Evolutionary conservation across 1,140 invertebrate genomes (phyloP).

Genomic region (Gyrodactylus salaris): DNA sequence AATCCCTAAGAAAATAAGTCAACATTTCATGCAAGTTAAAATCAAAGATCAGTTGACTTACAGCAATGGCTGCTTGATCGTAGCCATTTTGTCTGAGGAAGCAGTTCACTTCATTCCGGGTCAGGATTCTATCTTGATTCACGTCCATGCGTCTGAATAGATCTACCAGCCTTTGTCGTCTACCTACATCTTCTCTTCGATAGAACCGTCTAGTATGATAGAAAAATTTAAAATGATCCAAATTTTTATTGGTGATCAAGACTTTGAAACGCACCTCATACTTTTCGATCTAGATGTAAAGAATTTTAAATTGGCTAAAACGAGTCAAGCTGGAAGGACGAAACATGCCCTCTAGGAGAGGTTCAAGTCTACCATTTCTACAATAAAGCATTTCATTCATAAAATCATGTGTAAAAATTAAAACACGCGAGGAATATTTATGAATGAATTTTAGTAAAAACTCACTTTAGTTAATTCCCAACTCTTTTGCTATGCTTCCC

Average conservation of each 20-base stretch:
- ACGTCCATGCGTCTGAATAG: neutral
- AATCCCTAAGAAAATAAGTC: neutral
- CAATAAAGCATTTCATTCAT: too few species aligned
- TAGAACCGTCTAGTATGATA: neutral
- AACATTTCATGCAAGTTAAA: too few species aligned
- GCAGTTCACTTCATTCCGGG: neutral
- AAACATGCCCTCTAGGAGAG: too few species aligned
- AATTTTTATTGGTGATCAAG: neutral
- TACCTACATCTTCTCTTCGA: neutral
- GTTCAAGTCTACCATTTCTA: too few species aligned
- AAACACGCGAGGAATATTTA: too few species aligned
- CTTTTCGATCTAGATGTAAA: neutral
- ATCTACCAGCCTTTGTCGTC: neutral
- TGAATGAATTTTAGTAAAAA: too few species aligned
- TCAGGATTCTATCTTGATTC: neutral
- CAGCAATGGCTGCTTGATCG: neutral
- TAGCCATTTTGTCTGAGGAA: neutral
- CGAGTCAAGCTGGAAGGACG: too few species aligned
- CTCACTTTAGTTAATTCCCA: too few species aligned
- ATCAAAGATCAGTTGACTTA: neutral
- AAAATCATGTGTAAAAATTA: too few species aligned
- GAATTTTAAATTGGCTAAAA: too few species aligned
- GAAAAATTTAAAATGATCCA: neutral
- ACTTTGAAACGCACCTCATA: neutral
- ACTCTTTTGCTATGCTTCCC: too few species aligned